Base-by-base conservation (phyloP, 2,888 invertebrate genomes). In the Catocala sponsa region DNA sequence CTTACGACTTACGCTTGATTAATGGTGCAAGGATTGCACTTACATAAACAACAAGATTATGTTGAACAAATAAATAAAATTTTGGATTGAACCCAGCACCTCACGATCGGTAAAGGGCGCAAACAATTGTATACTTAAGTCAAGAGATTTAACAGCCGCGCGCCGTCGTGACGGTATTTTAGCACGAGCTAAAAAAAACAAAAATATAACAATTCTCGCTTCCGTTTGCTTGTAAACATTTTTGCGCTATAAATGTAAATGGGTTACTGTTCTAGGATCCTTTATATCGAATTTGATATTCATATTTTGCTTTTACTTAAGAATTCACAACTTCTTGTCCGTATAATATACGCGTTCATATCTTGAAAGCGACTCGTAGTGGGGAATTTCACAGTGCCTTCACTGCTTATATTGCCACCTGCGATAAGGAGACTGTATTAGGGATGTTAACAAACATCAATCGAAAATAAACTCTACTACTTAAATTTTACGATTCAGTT, bases 371-470 rank as follows among this genome's bases (percentile, higher is more conserved):
- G 71, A 70, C 74, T 81, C 74, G 74, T 76, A 76, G 80, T 81
- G 79, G 72, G 79, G 80, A 82, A 86, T 89, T 88, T 85, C 84
- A 81, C 84, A 82, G 76, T 83, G 81, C 79, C 82, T 81, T 83
- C 74, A 67, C 69, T 70, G 80, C 81, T 82, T 80, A 84, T 82
- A 83, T 81, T 84, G 81, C 85, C 85, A 86, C 87, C 86, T 86
- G 85, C 84, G 84, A 88, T 88, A 86, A 85, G 82, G 82, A 83
- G 80, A 71, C 63, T 72, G 81, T 84, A 81, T 86, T 83, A 80
- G 72, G 77, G 64, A 75, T 78, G 69, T 54, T 55, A 25, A 54
- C 70, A 61, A 57, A 57, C 7, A 52, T 11, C 59, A 63, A 48
- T 55, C 66, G 4, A 85, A 84, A 79, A 47, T 51, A 53, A 69